Conservation (phyloP, 2,113 vertebrate genomes). For the Pluvianellus socialis region DNA sequence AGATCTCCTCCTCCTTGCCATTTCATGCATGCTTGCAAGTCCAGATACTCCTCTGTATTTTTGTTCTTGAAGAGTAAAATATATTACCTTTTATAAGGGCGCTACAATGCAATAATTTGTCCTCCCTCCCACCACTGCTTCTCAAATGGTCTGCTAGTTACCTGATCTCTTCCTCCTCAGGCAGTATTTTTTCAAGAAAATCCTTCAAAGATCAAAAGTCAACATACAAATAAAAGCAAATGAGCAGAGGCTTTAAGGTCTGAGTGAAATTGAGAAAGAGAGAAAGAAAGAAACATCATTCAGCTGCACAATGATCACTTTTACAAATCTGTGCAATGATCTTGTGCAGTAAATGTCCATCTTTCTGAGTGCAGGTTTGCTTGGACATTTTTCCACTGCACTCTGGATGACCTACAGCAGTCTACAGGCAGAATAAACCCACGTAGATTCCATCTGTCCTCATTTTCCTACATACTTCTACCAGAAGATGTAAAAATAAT, state of each 20-base stretch:
- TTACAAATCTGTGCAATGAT: not conserved
- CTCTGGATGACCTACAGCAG: not conserved
- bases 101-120: not conserved
- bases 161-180: not conserved
- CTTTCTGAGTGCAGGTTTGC: not conserved
- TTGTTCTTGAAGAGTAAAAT: not conserved
- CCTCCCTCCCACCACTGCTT: not conserved
- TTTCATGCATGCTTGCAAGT: not conserved
- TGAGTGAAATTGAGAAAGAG: not conserved
- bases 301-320: not conserved
- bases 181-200: not conserved
- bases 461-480: not conserved
- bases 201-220: not conserved
- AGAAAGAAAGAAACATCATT: not conserved
- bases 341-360: not conserved
- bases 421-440: not conserved
- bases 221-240: not conserved
- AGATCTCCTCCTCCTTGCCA: not conserved
- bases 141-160: not conserved
- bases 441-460: not conserved
- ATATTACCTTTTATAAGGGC: not conserved
- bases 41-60: not conserved
- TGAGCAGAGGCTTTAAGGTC: not conserved
- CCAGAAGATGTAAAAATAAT: not conserved
- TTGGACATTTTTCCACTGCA: not conserved